phyloP scores from a whole-genome alignment of 2,888 invertebrate genomes.

The Apomyelois bistriatella region DNA sequence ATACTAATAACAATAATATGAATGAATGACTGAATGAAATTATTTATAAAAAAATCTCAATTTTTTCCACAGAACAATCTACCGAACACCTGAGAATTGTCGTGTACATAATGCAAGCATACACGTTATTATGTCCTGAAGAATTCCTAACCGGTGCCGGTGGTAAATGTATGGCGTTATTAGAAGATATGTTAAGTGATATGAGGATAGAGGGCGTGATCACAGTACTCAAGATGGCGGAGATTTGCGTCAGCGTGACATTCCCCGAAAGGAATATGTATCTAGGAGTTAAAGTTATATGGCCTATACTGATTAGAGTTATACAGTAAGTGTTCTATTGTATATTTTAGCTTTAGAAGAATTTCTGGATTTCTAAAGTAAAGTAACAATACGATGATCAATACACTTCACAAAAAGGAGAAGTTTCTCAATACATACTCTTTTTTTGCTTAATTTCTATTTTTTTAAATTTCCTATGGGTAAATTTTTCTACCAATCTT shows the following conservation, averaged over 20 bases:
- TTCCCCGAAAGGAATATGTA: constrained; percentile 87
- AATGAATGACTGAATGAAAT: background rate
- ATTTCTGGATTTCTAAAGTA: no score
- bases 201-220: constrained; percentile 81
- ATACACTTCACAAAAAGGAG: no score
- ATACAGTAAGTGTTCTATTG: constrained; percentile 53
- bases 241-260: constrained; percentile 85
- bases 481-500: no score
- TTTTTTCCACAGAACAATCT: constrained; percentile 83
- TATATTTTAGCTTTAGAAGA: background rate
- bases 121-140: constrained; percentile 88
- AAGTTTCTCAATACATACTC: no score
- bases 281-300: constrained; percentile 78
- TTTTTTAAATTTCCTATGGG: no score
- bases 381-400: no score
- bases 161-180: constrained; percentile 82
- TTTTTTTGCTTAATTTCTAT: no score
- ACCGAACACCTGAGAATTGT: constrained; percentile 90
- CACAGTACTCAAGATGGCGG: constrained; percentile 83
- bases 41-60: background rate
- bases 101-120: constrained; percentile 90
- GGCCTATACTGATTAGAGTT: constrained; percentile 65
- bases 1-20: no score
- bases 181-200: constrained; percentile 88
- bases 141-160: constrained; percentile 88